Base-by-base conservation (phyloP, 2,888 invertebrate genomes). In the Xanthia icteritia region DNA sequence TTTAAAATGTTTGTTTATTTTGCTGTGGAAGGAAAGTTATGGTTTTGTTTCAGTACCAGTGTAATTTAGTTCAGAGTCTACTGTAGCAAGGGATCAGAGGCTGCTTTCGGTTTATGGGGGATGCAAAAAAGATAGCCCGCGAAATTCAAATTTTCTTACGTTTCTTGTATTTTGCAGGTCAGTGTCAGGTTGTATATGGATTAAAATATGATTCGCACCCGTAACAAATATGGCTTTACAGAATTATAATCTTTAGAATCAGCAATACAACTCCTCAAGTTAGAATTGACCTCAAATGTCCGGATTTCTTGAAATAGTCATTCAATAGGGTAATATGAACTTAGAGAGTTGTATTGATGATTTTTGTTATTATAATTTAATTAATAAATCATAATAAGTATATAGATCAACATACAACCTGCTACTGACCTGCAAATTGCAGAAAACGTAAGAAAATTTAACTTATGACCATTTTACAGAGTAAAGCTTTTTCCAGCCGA, bases 1-100 rank as follows among this genome's bases (percentile, higher is more conserved):
- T 78, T 64, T n/a, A 15, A 31, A 51, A 56, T 68, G n/a, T 45
- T 73, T 54, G 36, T 75, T 56, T 81, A 36, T 65, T 31, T 70
- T 31, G 2, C 31, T 42, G 56, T 39, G 23, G 4, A 67, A 3
- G 1, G 17, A 48, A 60, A 61, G 17, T 31, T 39, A 13, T 36
- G 31, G 13, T 1, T 48, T 23, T 48, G 31, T 73, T 73, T 27
- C 13, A 60, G 11, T 73, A 31, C 17, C 13, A 48, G n/a, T 20
- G 4, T 5, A 23, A 20, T 56, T 48, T 58, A 9, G 9, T 58
- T 36, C 11, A 8, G 5, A 69, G 27, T n/a, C 8, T 66, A 17
- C 27, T 1, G 72, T 51, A 48, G 17, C 36, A 3, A 9, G 5
- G 4, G 20, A 9, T 27, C 48, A 51, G 15, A 27, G 27, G 4